Base-by-base conservation (phyloP, 2,888 invertebrate genomes). In the Norana najaformis region DNA sequence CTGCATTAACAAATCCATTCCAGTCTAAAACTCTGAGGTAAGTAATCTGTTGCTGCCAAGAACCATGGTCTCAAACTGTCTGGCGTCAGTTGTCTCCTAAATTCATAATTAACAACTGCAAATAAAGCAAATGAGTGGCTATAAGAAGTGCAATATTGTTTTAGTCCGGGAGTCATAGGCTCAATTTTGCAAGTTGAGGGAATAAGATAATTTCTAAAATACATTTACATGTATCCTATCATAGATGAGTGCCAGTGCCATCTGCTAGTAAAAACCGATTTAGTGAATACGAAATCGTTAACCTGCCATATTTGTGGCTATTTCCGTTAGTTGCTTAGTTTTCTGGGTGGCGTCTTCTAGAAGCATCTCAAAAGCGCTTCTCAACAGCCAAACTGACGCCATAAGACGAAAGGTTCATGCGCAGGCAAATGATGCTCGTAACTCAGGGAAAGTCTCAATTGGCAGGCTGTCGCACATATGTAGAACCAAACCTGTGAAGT, bases 11-110 rank as follows among this genome's bases (percentile, higher is more conserved):
- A 69, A 69, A 69, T 69, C 69, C 8, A n/a, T 8, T 69, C 30
- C n/a, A n/a, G 23, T 69, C 69, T 69, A n/a, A 69, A 47, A 69
- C n/a, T 69, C 11, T 69, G n/a, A 69, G n/a, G 6, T n/a, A n/a
- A 69, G 69, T 69, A 30, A 69, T 69, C n/a, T 69, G n/a, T n/a
- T n/a, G n/a, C n/a, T n/a, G n/a, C n/a, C n/a, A n/a, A n/a, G n/a
- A n/a, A n/a, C n/a, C n/a, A 1, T 30, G 69, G 14, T 0, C 1
- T 8, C 14, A n/a, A 13, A 69, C 0, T n/a, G 14, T 1, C 1
- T 16, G 1, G n/a, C 53, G 30, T n/a, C n/a, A 8, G 8, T 8
- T 30, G 23, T n/a, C 3, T 69, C 8, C n/a, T 16, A 1, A n/a
- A n/a, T 13, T n/a, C n/a, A 13, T n/a, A 30, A 30, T 69, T n/a